A percentile compares a stretch with the other conserved stretches of the same genome.
These are phyloP conservation scores for Drosophila gaucha DNA, from an alignment of 2,888 invertebrate species.

Conservation along the genomic window DNA sequence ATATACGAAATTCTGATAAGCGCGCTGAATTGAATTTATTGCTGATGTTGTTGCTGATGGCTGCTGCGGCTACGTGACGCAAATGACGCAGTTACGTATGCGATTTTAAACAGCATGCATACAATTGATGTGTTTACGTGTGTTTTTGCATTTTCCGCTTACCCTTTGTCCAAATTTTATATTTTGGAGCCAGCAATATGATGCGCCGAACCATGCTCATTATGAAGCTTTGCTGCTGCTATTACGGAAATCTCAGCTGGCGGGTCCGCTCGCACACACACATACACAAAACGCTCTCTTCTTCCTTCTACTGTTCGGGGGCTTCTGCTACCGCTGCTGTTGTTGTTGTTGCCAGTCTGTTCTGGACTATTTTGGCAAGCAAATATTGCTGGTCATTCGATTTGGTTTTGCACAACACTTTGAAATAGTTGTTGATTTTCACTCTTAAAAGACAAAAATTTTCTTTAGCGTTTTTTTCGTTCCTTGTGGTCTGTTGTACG, in stretches of 20 bases:
- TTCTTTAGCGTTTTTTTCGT: conserved; percentile 19
- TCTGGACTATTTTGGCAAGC: conserved; percentile 40
- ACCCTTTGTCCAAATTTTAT: conserved; percentile 81
- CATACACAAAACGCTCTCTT: conserved; percentile 17
- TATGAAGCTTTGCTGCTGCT: conserved; percentile 37
- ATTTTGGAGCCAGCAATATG: conserved; percentile 78
- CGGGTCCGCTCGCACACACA: conserved; percentile 28
- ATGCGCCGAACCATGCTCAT: conserved; percentile 82
- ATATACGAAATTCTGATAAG: conserved; percentile 56
- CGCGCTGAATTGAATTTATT: conserved; percentile 5
- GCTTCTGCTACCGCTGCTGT: conserved; percentile 7
- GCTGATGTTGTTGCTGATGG: conserved; percentile 10
- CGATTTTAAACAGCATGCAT: conserved; percentile 60
- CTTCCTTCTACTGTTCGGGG: conserved; percentile 26
- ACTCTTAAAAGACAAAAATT: conserved; percentile 5
- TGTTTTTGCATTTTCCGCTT: conserved; percentile 44
- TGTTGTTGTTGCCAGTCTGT: conserved; percentile 33
- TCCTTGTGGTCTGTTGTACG: conserved; percentile 40
- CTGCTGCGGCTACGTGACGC: conserved; percentile 41
- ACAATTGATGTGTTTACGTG: conserved; percentile 9
- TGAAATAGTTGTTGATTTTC: neutral
- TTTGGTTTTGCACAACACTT: conserved; percentile 27
- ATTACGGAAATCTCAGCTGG: conserved; percentile 64
- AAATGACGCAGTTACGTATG: conserved; percentile 80
- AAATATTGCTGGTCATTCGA: conserved; percentile 48